Percentiles rank a stretch among this genome's conserved stretches.
These are phyloP conservation scores for Nymphalis urticae DNA, from an alignment of 2,888 invertebrate genomes.

Conservation along the genomic window DNA sequence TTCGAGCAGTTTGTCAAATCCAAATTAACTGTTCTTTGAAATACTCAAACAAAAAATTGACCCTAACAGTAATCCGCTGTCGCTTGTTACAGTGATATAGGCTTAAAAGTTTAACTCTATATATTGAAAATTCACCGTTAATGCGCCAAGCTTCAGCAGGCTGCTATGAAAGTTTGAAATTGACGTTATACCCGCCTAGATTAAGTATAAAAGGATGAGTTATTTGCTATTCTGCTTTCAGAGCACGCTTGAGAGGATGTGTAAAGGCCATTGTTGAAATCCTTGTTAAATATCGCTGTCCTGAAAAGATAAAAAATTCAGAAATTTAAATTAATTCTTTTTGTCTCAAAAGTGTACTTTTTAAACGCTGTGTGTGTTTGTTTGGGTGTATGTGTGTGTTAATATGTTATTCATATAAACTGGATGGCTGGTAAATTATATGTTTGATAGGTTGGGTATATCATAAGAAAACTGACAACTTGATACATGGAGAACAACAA, in stretches of 20 bases:
- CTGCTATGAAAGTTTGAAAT: constrained; percentile 35
- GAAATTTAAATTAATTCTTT: neutral
- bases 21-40: too few relatives aligned
- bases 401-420: too few relatives aligned
- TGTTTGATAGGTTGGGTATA: too few relatives aligned
- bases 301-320: neutral
- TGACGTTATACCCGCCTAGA: constrained; percentile 26
- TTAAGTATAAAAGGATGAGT: constrained; percentile 33
- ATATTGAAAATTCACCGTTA: constrained; percentile 34
- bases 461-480: too few relatives aligned
- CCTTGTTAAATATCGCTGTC: constrained; percentile 10
- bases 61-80: neutral
- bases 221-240: constrained; percentile 28
- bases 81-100: neutral
- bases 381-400: too few relatives aligned
- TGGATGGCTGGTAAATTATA: too few relatives aligned
- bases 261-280: constrained; percentile 9
- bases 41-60: too few relatives aligned
- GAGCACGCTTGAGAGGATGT: constrained; percentile 17
- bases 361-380: too few relatives aligned
- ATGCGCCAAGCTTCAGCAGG: constrained; percentile 26
- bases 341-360: neutral
- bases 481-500: too few relatives aligned
- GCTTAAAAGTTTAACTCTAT: constrained; percentile 25
- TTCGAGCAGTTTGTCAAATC: too few relatives aligned